Evolutionary conservation across 1,140 invertebrate genomes (phyloP).

Genomic region (Yoshiicerus persimilis): DNA sequence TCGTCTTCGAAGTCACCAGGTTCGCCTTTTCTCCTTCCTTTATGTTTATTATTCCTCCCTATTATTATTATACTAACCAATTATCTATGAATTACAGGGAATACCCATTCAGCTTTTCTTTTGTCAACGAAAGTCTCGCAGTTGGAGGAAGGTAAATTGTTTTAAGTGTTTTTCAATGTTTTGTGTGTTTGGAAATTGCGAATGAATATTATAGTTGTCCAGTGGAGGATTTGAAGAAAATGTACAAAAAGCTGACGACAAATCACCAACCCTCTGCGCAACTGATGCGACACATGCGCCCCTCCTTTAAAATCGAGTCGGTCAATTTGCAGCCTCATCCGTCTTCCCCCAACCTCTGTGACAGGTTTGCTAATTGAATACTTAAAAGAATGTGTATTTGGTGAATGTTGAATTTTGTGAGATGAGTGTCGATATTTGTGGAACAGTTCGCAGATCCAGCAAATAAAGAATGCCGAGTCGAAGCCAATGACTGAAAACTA

Average conservation of each 20-base stretch:
- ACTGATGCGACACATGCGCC: background rate
- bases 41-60: too few relatives aligned
- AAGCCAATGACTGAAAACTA: conserved; percentile 64
- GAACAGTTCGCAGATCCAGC: conserved; percentile 63
- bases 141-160: conserved; percentile 6
- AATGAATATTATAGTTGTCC: conserved; percentile 15
- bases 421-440: conserved; percentile 63
- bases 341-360: conserved; percentile 59
- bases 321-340: background rate
- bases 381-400: background rate
- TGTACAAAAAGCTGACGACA: conserved; percentile 22
- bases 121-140: conserved; percentile 33
- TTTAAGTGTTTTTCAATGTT: background rate
- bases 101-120: background rate
- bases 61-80: too few relatives aligned
- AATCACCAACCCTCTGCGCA: background rate
- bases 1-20: background rate
- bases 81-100: background rate
- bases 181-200: background rate
- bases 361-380: conserved; percentile 54
- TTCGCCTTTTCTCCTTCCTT: too few relatives aligned
- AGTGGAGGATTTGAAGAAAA: conserved; percentile 10
- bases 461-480: conserved; percentile 54
- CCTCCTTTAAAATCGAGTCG: background rate
- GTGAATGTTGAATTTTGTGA: conserved; percentile 40